Evolutionary conservation across 2,797 vertebrate species (phyloP), one percentile per base, ranked within the genome.

Genomic region (Clamator glandarius): DNA sequence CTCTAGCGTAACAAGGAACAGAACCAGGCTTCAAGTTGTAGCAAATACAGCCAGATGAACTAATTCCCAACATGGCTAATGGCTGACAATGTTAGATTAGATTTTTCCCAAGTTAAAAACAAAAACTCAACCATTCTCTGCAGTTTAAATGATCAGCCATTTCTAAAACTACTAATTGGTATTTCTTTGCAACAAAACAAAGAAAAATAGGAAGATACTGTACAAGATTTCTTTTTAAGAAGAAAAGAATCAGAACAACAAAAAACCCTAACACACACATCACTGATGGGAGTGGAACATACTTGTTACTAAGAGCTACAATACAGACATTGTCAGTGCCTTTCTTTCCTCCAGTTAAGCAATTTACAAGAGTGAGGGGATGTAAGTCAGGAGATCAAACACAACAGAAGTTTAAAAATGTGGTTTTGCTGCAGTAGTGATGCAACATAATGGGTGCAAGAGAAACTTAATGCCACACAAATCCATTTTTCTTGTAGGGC

Each of bases 401-500:
- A 77, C 36, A 74, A 48, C 31, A 74, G 64, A 87, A 76, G 72
- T 95, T 87, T 95, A 88, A 95, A 96, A 95, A 86, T 77, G 82
- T 74, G 62, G 93, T 90, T 84, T 90, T 86, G 80, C 90, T 92
- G 74, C 84, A 81, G 67, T 77, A 84, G 58, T 86, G 90, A 91
- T 92, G 76, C 81, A 94, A 77, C 79, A 15, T 96, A 94, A 95
- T 89, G 74, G 88, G 77, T 42, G 81, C 78, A 93, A 87, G 70
- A 95, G 61, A 84, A 93, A 92, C 93, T 86, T 94, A 86, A 95
- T 92, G 72, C 88, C 75, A 89, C 90, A 90, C 48, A 93, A 95
- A 95, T 84, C 90, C 90, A 84, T 75, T 94, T 90, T 92, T 87
- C 93, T 90, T 57, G 92, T 67, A 64, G 62, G 51, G 62, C 94